Conservation (phyloP, 2,888 invertebrate species). For the Barypeithes pellucidus region DNA sequence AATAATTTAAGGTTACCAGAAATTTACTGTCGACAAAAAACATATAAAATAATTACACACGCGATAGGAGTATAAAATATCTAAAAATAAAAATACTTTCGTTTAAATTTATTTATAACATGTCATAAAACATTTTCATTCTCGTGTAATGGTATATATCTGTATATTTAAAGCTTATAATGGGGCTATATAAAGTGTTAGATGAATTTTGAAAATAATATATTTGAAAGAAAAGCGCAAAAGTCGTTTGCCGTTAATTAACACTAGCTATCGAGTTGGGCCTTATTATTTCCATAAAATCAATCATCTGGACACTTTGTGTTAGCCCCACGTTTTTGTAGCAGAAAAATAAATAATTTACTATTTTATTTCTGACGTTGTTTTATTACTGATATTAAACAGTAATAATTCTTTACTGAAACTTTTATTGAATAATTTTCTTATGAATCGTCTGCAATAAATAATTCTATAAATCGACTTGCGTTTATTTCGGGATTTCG, state of each 20-base stretch:
- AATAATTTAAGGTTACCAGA: neutral
- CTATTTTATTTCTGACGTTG: neutral
- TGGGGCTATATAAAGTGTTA: constrained; percentile 1
- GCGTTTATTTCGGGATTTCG: constrained; percentile 8
- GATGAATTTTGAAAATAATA: neutral
- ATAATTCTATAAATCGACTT: constrained; percentile 3
- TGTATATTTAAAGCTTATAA: neutral
- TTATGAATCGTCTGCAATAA: neutral
- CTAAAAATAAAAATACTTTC: neutral
- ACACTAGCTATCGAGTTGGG: too few relatives aligned
- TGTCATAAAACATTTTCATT: constrained; percentile 17
- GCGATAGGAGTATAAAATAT: neutral
- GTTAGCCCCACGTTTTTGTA: neutral
- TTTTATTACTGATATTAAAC: neutral
- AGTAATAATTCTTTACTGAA: neutral
- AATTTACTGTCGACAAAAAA: neutral
- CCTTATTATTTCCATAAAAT: too few relatives aligned
- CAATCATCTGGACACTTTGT: neutral
- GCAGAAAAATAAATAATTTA: constrained; percentile 13
- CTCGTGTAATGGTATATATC: constrained; percentile 7
- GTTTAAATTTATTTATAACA: constrained; percentile 8
- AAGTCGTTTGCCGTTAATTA: too few relatives aligned
- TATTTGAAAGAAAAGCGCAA: too few relatives aligned
- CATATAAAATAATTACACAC: neutral
- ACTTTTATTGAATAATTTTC: neutral